Evolutionary conservation across 2,113 vertebrate species (phyloP).

Genomic region (Dasyornis broadbenti): DNA sequence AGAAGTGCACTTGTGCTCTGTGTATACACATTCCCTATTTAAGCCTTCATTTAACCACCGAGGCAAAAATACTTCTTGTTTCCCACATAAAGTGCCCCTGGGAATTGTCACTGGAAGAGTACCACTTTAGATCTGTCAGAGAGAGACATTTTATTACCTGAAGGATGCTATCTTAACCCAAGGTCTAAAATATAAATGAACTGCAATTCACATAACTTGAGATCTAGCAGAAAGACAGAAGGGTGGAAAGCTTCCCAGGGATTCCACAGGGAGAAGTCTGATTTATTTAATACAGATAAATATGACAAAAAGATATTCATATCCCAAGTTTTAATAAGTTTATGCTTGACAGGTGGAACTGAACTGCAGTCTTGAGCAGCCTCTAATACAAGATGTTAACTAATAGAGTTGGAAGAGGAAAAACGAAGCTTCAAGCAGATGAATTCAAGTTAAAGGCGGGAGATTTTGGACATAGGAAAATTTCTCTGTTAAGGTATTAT

Average conservation of each 20-base stretch:
- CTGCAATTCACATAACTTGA: conserved; percentile 22
- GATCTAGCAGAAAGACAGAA: conserved; percentile 4
- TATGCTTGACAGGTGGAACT: conserved; percentile 18
- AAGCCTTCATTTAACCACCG: neutral
- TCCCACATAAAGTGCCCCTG: neutral
- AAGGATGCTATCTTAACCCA: conserved; percentile 15
- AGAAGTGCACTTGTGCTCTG: neutral
- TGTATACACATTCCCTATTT: neutral
- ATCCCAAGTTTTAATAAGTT: conserved; percentile 43
- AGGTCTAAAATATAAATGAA: conserved; percentile 48
- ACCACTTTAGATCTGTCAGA: conserved; percentile 11
- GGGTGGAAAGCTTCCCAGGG: neutral
- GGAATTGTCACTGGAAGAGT: neutral
- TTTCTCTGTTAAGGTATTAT: neutral
- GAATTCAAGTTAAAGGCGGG: neutral
- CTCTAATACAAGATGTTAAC: conserved; percentile 9
- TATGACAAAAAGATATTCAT: conserved; percentile 51
- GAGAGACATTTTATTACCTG: conserved; percentile 13
- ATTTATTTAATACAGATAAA: conserved; percentile 58
- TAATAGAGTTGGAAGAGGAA: neutral
- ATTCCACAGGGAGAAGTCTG: neutral
- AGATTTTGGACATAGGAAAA: neutral
- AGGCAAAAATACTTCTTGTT: neutral
- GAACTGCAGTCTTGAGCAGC: conserved; percentile 1
- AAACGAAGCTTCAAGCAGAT: neutral